Evolutionary conservation across 2,113 vertebrate species (phyloP).

Genomic region (Donacobius atricapilla): DNA sequence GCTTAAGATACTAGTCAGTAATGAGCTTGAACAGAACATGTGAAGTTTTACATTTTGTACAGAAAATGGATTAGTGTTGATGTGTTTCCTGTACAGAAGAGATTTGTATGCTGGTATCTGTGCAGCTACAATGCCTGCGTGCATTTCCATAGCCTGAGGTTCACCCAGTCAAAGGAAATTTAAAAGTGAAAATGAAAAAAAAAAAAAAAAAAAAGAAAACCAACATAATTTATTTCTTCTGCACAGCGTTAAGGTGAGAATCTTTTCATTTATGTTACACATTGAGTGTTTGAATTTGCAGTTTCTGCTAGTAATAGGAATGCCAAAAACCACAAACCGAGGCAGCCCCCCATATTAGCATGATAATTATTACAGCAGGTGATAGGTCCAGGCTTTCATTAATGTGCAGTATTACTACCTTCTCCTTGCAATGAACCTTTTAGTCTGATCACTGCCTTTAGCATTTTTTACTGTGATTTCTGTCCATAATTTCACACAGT

Average conservation of each 20-base stretch:
- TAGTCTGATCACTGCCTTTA: conserved; percentile 11
- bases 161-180: conserved; percentile 37
- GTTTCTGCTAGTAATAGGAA: conserved; percentile 26
- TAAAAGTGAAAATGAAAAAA: conserved; percentile 5
- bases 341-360: background rate
- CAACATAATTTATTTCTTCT: conserved; percentile 11
- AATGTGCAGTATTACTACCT: background rate
- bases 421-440: conserved; percentile 40
- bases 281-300: background rate
- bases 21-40: conserved; percentile 64
- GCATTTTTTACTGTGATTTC: background rate
- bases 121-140: background rate
- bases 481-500: background rate
- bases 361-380: conserved; percentile 43
- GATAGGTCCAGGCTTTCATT: conserved; percentile 43
- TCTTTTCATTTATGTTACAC: conserved; percentile 8
- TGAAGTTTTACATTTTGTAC: conserved; percentile 35
- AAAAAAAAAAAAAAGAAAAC: background rate
- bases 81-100: conserved; percentile 12
- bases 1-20: conserved; percentile 77
- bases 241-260: background rate
- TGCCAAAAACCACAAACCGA: conserved; percentile 19
- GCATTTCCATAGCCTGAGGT: conserved; percentile 5
- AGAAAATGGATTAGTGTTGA: conserved; percentile 11
- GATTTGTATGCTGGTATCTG: background rate